Base-by-base conservation (phyloP, 2,113 vertebrate genomes). In the Gambusia affinis region DNA sequence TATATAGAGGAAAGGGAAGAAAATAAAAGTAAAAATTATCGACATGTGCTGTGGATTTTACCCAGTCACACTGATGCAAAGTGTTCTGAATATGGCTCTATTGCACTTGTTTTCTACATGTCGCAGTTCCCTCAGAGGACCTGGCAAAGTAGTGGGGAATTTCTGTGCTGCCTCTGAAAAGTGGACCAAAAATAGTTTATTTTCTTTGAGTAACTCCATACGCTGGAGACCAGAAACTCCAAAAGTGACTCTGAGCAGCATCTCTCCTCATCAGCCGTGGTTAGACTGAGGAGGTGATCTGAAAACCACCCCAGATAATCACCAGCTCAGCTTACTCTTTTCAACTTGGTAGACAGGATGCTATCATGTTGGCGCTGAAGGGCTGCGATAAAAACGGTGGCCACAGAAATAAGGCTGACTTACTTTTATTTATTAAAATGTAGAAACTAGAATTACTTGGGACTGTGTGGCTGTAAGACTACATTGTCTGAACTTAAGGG, bases 131-230 rank as follows among this genome's bases (percentile, higher is more conserved):
- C 72, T 76, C 31, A 17, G 60, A 44, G 79, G 84, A 78, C 70
- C 68, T 47, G 75, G 64, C 33, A 27, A 77, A 10, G 70, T 61
- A 63, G 61, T 67, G 69, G 69, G 67, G 75, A 28, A 29, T 66
- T 83, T 85, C 73, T 81, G 67, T 47, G 27, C 69, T 70, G 85
- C 78, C 57, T 87, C 78, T 84, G 70, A 87, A 85, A 89, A 80
- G 86, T 82, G 93, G 94, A 95, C 94, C 94, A 95, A 95, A 94
- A 84, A 79, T 69, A 82, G 57, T 72, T 83, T 37, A 64, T 80
- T 35, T 73, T 67, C 63, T 51, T 68, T 51, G 28, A 44, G 22
- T 28, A 31, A 61, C 60, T 70, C 39, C 8, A 61, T 79, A 67
- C 68, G 30, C 39, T 15, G 24, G 39, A 72, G 66, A 51, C 60